Evolutionary conservation across 2,888 invertebrate genomes (phyloP).

Genomic region (Oscheius myriophilus): DNA sequence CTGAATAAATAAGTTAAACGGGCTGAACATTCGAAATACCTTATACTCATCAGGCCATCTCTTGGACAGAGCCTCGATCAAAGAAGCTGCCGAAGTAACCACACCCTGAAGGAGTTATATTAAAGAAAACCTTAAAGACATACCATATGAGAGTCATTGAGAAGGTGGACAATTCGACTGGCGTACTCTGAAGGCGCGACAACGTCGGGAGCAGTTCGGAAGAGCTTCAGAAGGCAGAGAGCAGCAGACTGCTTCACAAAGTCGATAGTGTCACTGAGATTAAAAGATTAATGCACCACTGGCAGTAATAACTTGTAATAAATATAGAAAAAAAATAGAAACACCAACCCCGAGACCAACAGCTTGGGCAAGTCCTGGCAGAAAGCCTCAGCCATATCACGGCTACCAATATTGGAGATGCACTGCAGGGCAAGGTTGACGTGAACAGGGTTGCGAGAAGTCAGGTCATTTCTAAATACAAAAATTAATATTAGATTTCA

Average conservation of each 20-base stretch:
- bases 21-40: no score
- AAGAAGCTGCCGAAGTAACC: slow-evolving; percentile 95
- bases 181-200: slow-evolving; percentile 96
- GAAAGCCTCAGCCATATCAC: slow-evolving; percentile 99
- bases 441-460: slow-evolving; percentile 89
- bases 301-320: not conserved
- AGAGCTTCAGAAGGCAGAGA: slow-evolving; percentile 89
- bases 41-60: slow-evolving; percentile 99
- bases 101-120: slow-evolving; percentile 79
- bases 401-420: slow-evolving; percentile 98
- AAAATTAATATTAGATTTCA: not conserved
- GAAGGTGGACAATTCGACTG: slow-evolving; percentile 93
- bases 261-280: slow-evolving; percentile 96
- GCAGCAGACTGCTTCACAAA: slow-evolving; percentile 99
- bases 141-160: slow-evolving; percentile 96
- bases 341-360: slow-evolving; percentile 82
- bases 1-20: no score
- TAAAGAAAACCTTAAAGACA: not conserved
- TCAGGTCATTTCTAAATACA: slow-evolving; percentile 95
- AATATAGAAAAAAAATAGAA: not conserved
- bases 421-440: slow-evolving; percentile 98
- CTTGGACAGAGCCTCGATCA: slow-evolving; percentile 97
- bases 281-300: slow-evolving; percentile 45
- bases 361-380: slow-evolving; percentile 97
- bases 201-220: slow-evolving; percentile 93